Conservation (phyloP, 2,797 vertebrate genomes). For the Eulemur albifrons region DNA sequence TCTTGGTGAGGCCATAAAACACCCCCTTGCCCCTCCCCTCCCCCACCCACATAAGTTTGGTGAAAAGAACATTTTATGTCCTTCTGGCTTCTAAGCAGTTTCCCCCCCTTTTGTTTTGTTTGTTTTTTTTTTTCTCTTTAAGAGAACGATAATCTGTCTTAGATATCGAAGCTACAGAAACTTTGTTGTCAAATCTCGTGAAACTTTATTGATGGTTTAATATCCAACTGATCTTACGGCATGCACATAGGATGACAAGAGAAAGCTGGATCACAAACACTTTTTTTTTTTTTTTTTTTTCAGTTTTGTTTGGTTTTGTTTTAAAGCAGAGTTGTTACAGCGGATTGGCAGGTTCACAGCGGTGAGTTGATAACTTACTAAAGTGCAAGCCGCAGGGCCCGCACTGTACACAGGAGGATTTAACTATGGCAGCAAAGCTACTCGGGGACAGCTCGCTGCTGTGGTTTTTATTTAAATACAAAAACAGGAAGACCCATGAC, state of each 20-base stretch:
- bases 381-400: slow-evolving; percentile 84
- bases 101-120: not conserved
- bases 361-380: slow-evolving; percentile 89
- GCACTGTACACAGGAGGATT: slow-evolving; percentile 88
- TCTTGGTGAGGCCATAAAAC: slow-evolving; percentile 27
- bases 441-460: slow-evolving; percentile 82
- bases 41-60: slow-evolving; percentile 61
- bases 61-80: slow-evolving; percentile 42
- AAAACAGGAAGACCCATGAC: slow-evolving; percentile 93
- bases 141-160: slow-evolving; percentile 80
- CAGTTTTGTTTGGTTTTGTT: slow-evolving; percentile 83
- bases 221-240: slow-evolving; percentile 96
- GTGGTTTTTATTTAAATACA: slow-evolving; percentile 88
- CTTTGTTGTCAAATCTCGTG: slow-evolving; percentile 90
- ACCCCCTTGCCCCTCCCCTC: not conserved
- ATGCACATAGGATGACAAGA: slow-evolving; percentile 98
- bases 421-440: slow-evolving; percentile 85
- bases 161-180: slow-evolving; percentile 88
- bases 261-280: slow-evolving; percentile 96
- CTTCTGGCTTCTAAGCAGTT: slow-evolving; percentile 65
- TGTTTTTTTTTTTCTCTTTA: slow-evolving; percentile 29
- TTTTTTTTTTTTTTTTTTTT: slow-evolving; percentile 75
- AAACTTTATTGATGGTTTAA: slow-evolving; percentile 98
- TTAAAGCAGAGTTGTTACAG: slow-evolving; percentile 95
- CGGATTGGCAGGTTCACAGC: slow-evolving; percentile 94